Evolutionary conservation across 2,888 invertebrate genomes (phyloP).

Genomic region (Diplazon laetatorius): DNA sequence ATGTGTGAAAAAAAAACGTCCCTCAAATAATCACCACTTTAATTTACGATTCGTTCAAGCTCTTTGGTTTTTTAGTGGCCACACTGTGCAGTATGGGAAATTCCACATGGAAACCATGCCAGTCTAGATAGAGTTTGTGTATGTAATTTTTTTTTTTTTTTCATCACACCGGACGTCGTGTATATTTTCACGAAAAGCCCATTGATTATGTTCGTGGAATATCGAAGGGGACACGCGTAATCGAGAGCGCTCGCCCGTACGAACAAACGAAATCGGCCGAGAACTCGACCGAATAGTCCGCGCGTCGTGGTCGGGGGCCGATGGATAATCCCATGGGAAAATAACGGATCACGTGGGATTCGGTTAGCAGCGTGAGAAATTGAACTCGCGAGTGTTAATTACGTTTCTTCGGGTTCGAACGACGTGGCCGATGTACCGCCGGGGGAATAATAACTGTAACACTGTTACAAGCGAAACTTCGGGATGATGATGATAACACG

Average conservation of each 20-base stretch:
- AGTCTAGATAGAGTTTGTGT: no score
- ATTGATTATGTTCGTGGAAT: constrained; percentile 44
- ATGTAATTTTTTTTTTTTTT: no score
- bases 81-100: no score
- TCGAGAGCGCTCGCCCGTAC: constrained; percentile 18
- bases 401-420: constrained; percentile 36
- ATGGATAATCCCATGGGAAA: constrained; percentile 57
- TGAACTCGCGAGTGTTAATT: constrained; percentile 61
- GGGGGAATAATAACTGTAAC: constrained; percentile 36
- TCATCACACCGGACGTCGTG: constrained; percentile 20
- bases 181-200: constrained; percentile 41
- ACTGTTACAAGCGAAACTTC: constrained; percentile 16
- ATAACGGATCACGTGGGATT: constrained; percentile 49
- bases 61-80: no score
- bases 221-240: not conserved
- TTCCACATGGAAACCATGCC: no score
- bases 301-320: constrained; percentile 25
- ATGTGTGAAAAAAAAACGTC: no score
- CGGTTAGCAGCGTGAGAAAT: constrained; percentile 61
- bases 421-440: constrained; percentile 44
- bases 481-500: no score
- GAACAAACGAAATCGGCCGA: constrained; percentile 10
- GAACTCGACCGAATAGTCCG: constrained; percentile 51
- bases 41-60: no score
- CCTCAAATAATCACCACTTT: no score